Evolutionary conservation across 1,140 invertebrate genomes (phyloP).

Genomic region (Helicoverpa armigera): DNA sequence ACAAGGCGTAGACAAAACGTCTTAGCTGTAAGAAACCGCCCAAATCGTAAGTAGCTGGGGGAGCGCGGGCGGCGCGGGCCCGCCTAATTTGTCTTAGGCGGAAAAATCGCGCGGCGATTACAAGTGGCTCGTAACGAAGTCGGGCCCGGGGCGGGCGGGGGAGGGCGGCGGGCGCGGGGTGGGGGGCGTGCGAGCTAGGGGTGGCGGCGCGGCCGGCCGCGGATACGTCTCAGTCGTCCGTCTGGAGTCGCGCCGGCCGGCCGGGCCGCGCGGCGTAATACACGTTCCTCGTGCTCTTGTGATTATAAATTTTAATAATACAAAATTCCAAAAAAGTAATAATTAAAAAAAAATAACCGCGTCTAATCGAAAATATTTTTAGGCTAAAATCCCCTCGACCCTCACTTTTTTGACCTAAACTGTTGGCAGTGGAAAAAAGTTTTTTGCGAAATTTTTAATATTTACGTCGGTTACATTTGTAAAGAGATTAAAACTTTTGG

Average conservation of each 20-base stretch:
- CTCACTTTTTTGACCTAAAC: conserved; percentile 78
- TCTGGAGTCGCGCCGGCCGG: conserved; percentile 84
- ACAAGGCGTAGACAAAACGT: conserved; percentile 70
- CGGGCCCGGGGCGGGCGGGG: conserved; percentile 65
- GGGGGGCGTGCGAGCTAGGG: conserved; percentile 58
- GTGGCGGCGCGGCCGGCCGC: conserved; percentile 68
- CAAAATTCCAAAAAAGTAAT: conserved; percentile 76
- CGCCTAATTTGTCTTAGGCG: conserved; percentile 86
- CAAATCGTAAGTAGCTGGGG: conserved; percentile 68
- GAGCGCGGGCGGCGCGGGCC: conserved; percentile 70
- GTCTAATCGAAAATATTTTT: conserved; percentile 84
- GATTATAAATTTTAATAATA: conserved; percentile 84
- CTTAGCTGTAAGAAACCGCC: conserved; percentile 75
- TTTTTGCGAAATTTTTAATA: conserved; percentile 85
- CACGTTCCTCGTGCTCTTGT: conserved; percentile 86
- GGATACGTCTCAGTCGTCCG: conserved; percentile 81
- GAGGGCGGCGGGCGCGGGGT: conserved; percentile 47
- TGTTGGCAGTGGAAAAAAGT: conserved; percentile 76
- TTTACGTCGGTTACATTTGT: conserved; percentile 85
- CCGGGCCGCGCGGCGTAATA: conserved; percentile 83
- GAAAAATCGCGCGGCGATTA: conserved; percentile 85
- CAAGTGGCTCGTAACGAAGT: conserved; percentile 86
- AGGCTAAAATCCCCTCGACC: conserved; percentile 77
- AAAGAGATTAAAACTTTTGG: conserved; percentile 84
- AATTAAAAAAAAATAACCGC: conserved; percentile 74